phyloP scores from a whole-genome alignment of 2,888 invertebrate species.

The Protodeltote pygarga region DNA sequence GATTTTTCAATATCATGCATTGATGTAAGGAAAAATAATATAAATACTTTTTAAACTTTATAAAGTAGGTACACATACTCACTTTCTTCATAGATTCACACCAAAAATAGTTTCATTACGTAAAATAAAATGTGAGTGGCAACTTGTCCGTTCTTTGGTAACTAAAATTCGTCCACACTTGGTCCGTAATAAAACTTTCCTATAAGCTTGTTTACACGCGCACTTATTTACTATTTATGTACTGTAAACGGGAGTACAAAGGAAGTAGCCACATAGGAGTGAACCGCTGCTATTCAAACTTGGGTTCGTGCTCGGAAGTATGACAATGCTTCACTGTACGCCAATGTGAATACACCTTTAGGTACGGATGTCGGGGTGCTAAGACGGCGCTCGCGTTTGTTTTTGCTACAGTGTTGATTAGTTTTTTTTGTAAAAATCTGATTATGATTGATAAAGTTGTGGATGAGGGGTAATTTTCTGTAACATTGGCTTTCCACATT shows the following conservation, averaged over 20 bases:
- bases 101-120: constrained; percentile 1
- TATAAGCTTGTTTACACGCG: constrained; percentile 73
- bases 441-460: constrained; percentile 9
- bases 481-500: too few relatives aligned
- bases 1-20: too few relatives aligned
- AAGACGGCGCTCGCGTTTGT: constrained; percentile 58
- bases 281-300: constrained; percentile 69
- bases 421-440: too few relatives aligned
- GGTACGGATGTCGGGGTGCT: constrained; percentile 56
- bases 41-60: too few relatives aligned
- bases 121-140: constrained; percentile 2
- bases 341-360: constrained; percentile 78
- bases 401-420: constrained; percentile 4
- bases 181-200: constrained; percentile 67
- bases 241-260: constrained; percentile 73
- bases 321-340: constrained; percentile 78
- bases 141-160: constrained; percentile 12
- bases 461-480: too few relatives aligned
- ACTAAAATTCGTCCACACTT: constrained; percentile 45
- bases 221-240: constrained; percentile 76
- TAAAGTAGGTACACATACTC: too few relatives aligned
- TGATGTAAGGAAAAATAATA: too few relatives aligned
- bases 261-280: constrained; percentile 71
- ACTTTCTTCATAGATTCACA: too few relatives aligned
- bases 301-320: constrained; percentile 69